Evolutionary conservation across 2,888 invertebrate genomes (phyloP), one percentile per base, ranked within the genome.

Genomic region (Zygaena filipendulae): DNA sequence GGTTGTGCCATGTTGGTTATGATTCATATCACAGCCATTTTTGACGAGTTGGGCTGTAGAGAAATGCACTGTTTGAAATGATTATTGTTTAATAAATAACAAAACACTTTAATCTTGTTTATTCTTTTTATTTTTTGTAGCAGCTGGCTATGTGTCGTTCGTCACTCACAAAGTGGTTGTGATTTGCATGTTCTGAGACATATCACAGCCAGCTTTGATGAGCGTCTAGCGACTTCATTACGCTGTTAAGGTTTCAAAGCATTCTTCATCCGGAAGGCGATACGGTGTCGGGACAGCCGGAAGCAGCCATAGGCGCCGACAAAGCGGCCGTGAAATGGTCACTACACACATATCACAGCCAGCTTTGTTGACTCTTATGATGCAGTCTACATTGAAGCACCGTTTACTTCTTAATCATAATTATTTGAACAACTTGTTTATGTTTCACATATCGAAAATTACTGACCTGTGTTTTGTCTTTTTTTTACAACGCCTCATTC

Each of bases 131-230:
- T n/a, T n/a, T n/a, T n/a, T n/a, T n/a, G n/a, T n/a, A n/a, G n/a
- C n/a, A n/a, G n/a, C n/a, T n/a, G n/a, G n/a, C n/a, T n/a, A n/a
- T n/a, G n/a, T n/a, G n/a, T n/a, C n/a, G 39, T 54, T 77, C 81
- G 80, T 74, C 84, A 80, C 92, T 92, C 92, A 86, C 92, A 91
- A 92, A 90, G 89, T 91, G 91, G 90, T 81, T 91, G 92, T 92
- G 82, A 84, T 88, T 84, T 92, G 92, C 85, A 68, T 67, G 55
- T 61, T 52, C 49, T 62, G 59, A 50, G n/a, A 56, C 92, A 92
- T 93, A 94, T 94, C 93, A 93, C 94, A 95, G 94, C 93, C 93
- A 94, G 95, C 94, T 94, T 95, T 94, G 93, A 93, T 93, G 93
- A 94, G 92, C 92, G 90, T 36, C 36, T 49, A 42, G 50, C 31